Evolutionary conservation across 2,888 invertebrate genomes (phyloP).

Genomic region (Leptinotarsa tumamoca): DNA sequence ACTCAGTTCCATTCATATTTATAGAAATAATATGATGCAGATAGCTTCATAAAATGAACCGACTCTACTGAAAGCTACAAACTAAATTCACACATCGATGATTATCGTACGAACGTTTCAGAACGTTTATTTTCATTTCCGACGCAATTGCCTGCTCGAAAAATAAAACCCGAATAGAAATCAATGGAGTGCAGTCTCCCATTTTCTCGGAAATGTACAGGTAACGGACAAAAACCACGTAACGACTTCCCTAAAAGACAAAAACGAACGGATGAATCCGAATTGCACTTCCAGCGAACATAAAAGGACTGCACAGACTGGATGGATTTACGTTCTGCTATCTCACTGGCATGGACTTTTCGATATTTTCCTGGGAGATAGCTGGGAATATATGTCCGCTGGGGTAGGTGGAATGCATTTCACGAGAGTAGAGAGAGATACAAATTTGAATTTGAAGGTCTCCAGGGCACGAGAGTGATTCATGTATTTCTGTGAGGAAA

Average conservation of each 20-base stretch:
- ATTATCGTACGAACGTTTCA: not conserved
- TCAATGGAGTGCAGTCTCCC: not conserved
- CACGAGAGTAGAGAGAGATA: not conserved
- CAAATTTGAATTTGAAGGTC: not conserved
- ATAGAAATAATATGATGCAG: too few relatives aligned
- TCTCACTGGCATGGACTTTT: not conserved
- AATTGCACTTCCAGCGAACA: not conserved
- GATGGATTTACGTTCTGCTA: not conserved
- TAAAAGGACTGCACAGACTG: not conserved
- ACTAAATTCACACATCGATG: too few relatives aligned
- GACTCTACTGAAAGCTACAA: too few relatives aligned
- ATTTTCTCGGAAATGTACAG: conserved; percentile 1
- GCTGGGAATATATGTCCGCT: not conserved
- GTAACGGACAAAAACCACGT: conserved; percentile 10
- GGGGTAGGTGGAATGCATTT: not conserved
- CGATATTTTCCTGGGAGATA: not conserved
- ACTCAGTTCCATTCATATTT: too few relatives aligned
- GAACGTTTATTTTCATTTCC: not conserved
- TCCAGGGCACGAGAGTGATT: not conserved
- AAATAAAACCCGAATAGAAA: conserved; percentile 11
- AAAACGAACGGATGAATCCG: not conserved
- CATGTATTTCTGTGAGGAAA: not conserved
- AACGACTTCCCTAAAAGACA: conserved; percentile 7
- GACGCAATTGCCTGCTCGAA: not conserved
- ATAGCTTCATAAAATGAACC: too few relatives aligned